phyloP scores from a whole-genome alignment of 1,140 invertebrate genomes.

The roundworm (Caenorhabditis elegans) region DNA sequence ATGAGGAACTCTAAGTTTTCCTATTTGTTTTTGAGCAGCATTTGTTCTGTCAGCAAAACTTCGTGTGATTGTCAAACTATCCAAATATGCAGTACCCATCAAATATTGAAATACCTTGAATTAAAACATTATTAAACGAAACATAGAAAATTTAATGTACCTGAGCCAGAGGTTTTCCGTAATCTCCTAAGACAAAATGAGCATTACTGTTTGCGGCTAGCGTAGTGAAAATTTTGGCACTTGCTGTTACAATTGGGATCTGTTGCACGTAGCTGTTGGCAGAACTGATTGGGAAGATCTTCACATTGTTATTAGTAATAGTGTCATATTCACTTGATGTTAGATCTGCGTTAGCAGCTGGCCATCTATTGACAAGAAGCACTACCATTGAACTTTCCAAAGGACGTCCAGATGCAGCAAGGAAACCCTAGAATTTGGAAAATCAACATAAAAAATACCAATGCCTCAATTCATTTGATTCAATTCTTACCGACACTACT shows the following conservation, averaged over 20 bases:
- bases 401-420: not conserved
- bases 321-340: not conserved
- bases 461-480: not conserved
- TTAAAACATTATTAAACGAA: not conserved
- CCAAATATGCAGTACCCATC: not conserved
- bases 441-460: not conserved
- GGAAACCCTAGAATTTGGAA: not conserved
- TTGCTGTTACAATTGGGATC: not conserved
- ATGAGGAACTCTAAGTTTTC: not conserved
- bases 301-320: not conserved
- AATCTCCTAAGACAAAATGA: not conserved
- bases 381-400: constrained; percentile 9
- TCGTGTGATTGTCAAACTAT: not conserved
- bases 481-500: not conserved
- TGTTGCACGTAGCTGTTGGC: not conserved
- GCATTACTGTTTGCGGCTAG: not conserved
- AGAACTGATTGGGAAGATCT: not conserved
- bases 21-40: not conserved
- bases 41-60: not conserved
- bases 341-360: not conserved
- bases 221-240: not conserved
- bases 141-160: not conserved
- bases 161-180: not conserved
- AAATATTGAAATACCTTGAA: not conserved
- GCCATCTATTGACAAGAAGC: not conserved